Percentiles rank a stretch among this genome's conserved stretches.
Evolutionary conservation across 2,797 vertebrate species (phyloP).

Genomic region (Discoglossus pictus): DNA sequence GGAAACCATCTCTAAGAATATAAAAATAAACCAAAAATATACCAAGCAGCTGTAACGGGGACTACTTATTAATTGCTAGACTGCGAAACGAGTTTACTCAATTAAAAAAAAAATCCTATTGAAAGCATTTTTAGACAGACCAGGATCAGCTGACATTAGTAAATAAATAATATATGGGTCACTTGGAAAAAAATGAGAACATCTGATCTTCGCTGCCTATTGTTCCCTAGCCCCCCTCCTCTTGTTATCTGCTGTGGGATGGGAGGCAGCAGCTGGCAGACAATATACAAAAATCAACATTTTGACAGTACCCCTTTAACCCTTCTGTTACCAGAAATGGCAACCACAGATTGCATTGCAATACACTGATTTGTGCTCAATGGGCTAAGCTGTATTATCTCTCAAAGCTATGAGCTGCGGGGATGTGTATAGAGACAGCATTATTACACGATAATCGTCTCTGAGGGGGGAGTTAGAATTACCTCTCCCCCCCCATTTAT

Average conservation of each 20-base stretch:
- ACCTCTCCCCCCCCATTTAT: background rate
- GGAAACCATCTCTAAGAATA: too few species aligned
- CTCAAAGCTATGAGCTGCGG: too few species aligned
- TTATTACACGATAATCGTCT: background rate
- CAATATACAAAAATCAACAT: constrained; percentile 29
- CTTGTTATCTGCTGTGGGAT: constrained; percentile 10
- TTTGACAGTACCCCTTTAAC: constrained; percentile 1
- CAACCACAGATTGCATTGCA: constrained; percentile 10
- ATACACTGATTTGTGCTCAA: background rate
- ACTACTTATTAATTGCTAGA: too few species aligned
- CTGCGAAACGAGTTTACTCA: too few species aligned
- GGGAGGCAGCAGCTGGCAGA: constrained; percentile 29
- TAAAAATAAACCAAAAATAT: too few species aligned
- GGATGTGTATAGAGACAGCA: background rate
- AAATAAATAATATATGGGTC: constrained; percentile 37
- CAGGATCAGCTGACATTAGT: background rate
- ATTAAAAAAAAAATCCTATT: background rate
- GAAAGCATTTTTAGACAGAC: background rate
- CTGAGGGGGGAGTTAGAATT: background rate
- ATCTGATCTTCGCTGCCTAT: constrained; percentile 15
- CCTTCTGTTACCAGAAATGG: background rate
- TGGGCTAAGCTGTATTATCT: too few species aligned
- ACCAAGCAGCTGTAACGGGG: too few species aligned
- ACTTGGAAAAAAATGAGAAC: constrained; percentile 19
- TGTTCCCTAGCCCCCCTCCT: constrained; percentile 24